These are phyloP conservation scores for Lobophora halterata DNA, from an alignment of 2,888 invertebrate species.

Conservation along the genomic window DNA sequence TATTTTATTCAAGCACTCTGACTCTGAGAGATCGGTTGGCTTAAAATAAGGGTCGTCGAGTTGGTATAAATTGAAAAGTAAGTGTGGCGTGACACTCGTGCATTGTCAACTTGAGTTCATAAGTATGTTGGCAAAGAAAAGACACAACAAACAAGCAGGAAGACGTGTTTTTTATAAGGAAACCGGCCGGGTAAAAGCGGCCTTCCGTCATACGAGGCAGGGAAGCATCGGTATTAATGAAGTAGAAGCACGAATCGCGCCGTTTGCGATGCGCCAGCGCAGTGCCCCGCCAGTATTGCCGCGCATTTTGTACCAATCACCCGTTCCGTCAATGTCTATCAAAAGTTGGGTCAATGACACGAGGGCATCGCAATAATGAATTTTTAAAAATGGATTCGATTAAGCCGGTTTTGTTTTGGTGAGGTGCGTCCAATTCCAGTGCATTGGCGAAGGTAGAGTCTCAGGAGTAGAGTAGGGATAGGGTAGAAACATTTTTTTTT, in stretches of 20 bases:
- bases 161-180: conserved; percentile 72
- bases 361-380: conserved; percentile 20
- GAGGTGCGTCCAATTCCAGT: conserved; percentile 34
- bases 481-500: too few relatives aligned
- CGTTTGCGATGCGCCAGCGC: conserved; percentile 54
- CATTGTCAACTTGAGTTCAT: too few relatives aligned
- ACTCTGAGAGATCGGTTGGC: too few relatives aligned
- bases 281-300: conserved; percentile 53
- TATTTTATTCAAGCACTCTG: too few relatives aligned
- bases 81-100: conserved; percentile 9
- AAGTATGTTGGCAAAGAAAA: too few relatives aligned
- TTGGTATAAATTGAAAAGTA: too few relatives aligned
- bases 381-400: conserved; percentile 29
- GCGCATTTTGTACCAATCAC: conserved; percentile 62
- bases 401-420: conserved; percentile 31
- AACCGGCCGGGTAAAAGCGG: conserved; percentile 73
- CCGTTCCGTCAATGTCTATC: conserved; percentile 48
- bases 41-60: too few relatives aligned
- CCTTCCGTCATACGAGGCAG: conserved; percentile 74
- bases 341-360: conserved; percentile 56
- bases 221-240: conserved; percentile 77
- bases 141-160: conserved; percentile 32
- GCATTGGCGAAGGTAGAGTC: conserved; percentile 27
- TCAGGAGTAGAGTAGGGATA: too few relatives aligned
- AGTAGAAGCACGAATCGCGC: conserved; percentile 63